Conservation (phyloP, 2,113 vertebrate species). For the Heteronetta atricapilla region DNA sequence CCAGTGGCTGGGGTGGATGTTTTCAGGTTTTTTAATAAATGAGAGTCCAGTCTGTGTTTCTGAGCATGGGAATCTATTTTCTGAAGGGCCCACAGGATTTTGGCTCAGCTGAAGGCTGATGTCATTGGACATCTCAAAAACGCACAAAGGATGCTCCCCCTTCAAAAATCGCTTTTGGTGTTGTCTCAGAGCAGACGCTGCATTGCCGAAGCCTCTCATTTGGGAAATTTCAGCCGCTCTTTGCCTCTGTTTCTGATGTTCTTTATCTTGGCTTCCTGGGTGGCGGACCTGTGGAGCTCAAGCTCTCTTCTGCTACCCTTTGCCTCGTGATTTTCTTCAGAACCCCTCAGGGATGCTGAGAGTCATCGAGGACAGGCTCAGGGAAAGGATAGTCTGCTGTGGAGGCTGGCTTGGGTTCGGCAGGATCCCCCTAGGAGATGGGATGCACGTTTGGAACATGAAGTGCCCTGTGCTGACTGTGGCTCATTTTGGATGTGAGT, state of each 20-base stretch:
- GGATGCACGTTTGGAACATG: neutral
- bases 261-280: rapidly evolving
- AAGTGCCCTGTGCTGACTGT: no score
- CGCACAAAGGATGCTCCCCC: neutral
- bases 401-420: neutral
- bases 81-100: neutral
- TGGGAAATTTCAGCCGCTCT: neutral
- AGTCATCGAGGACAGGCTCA: neutral
- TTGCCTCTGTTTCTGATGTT: neutral
- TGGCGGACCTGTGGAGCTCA: neutral
- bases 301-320: neutral
- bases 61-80: neutral
- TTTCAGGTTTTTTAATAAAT: neutral
- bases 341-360: neutral
- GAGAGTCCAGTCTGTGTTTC: neutral
- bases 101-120: neutral
- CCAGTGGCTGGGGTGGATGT: neutral
- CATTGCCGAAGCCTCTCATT: neutral
- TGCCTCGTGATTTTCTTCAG: neutral
- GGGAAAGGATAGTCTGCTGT: neutral
- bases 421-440: neutral
- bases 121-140: neutral
- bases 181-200: neutral
- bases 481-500: no score
- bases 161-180: neutral